Percentiles rank a stretch among this genome's conserved stretches.
Evolutionary conservation across 2,113 vertebrate species (phyloP).

Genomic region (Corythornis cristatus): DNA sequence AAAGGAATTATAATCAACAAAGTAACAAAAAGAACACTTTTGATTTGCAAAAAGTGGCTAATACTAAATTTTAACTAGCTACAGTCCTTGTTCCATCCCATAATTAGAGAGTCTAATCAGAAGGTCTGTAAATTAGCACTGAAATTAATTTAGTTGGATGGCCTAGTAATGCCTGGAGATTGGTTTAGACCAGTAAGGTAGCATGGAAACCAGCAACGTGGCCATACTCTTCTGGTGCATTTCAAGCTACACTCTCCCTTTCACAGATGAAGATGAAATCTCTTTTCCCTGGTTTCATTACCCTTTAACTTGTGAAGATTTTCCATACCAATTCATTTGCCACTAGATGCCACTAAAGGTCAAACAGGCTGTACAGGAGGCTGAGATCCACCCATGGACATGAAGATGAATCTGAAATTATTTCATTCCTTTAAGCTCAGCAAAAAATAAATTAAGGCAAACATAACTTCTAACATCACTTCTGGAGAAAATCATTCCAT

Average conservation of each 20-base stretch:
- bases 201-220: neutral
- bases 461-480: neutral
- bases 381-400: neutral
- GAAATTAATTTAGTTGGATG: neutral
- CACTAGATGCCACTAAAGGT: constrained; percentile 53
- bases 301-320: neutral
- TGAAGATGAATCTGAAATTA: neutral
- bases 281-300: neutral
- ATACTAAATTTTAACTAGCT: neutral
- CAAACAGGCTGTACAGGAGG: neutral
- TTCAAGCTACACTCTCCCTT: neutral
- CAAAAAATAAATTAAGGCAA: neutral
- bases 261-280: neutral
- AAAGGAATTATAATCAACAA: neutral
- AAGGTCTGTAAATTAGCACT: neutral
- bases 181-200: neutral
- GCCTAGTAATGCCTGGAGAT: neutral
- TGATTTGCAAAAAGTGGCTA: neutral
- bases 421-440: neutral
- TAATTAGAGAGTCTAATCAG: neutral
- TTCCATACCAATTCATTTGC: neutral
- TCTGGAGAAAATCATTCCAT: neutral
- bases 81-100: neutral
- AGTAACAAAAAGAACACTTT: neutral
- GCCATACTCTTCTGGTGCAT: neutral